A percentile compares a stretch with the other conserved stretches of the same genome.
Conservation (phyloP, 2,888 invertebrate genomes). For the Prosapia bicincta region DNA sequence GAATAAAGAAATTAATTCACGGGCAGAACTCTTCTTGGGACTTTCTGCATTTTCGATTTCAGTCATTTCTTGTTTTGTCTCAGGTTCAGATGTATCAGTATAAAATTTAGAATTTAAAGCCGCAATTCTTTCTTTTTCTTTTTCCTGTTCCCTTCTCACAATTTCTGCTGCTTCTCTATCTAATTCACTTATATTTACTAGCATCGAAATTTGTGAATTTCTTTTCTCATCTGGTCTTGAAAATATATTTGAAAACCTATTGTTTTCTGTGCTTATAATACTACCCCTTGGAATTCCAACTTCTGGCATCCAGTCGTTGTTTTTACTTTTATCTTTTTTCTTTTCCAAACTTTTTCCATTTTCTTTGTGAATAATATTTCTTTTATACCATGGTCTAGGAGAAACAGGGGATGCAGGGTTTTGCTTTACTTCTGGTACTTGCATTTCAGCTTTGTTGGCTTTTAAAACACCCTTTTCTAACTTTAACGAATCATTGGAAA, state of each 20-base stretch:
- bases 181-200: slow-evolving; percentile 74
- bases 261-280: slow-evolving; percentile 14
- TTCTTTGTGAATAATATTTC: slow-evolving; percentile 42
- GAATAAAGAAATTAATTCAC: slow-evolving; percentile 60
- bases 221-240: slow-evolving; percentile 49
- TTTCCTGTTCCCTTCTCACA: slow-evolving; percentile 55
- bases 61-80: slow-evolving; percentile 41
- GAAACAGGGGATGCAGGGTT: slow-evolving; percentile 48
- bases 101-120: slow-evolving; percentile 43
- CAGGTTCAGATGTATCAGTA: slow-evolving; percentile 37
- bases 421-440: slow-evolving; percentile 37
- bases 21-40: slow-evolving; percentile 45
- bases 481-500: slow-evolving; percentile 46
- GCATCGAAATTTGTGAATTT: slow-evolving; percentile 56
- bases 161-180: slow-evolving; percentile 76
- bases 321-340: slow-evolving; percentile 35
- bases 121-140: slow-evolving; percentile 40
- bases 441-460: slow-evolving; percentile 45
- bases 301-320: slow-evolving; percentile 49
- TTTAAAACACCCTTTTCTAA: slow-evolving; percentile 51
- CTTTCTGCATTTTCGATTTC: slow-evolving; percentile 43
- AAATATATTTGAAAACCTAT: slow-evolving; percentile 32
- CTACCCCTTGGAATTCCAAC: slow-evolving; percentile 35
- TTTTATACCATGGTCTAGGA: slow-evolving; percentile 65
- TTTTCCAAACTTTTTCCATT: slow-evolving; percentile 25